Evolutionary conservation across 2,797 vertebrate genomes (phyloP), one percentile per base, ranked within the genome.

Genomic region (Toxotes lorentzi): DNA sequence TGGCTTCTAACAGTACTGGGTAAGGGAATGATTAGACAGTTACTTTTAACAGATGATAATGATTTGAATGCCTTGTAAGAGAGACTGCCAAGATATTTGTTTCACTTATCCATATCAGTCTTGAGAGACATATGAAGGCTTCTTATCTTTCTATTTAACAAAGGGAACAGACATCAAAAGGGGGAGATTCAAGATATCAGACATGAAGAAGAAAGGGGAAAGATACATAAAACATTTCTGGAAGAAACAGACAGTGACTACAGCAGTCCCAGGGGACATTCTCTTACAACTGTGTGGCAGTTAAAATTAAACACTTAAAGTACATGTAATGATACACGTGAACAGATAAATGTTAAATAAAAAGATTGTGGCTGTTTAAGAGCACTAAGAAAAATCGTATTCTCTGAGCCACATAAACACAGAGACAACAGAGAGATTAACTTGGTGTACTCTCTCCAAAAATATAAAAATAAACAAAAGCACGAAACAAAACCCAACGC

Each of bases 371-470:
- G 23, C 23, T 0, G 40, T 41, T 78, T 58, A 66, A 23, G 9
- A 70, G 32, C 54, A 57, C 47, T 35, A 38, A 60, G 40, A 67
- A 21, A 68, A 50, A 72, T 24, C 27, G 50, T 78, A 72, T 78
- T 73, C 79, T 69, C 35, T 64, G 51, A 83, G 81, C 40, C 67
- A 47, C 48, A 32, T 40, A 62, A 70, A 83, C 59, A 76, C 56
- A 81, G 56, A 75, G 54, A 76, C 50, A 81, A 47, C 45, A 57
- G 27, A 73, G 16, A 85, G 74, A 81, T 87, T 77, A 79, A 80
- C 32, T 65, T 67, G 27, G 61, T 66, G 57, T 73, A 6, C 54
- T 59, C 24, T 40, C 27, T 63, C 3, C n/a, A 54, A 76, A 79
- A 70, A 62, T 4, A n/a, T 66, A 17, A 76, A 85, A 82, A 17